Conservation (phyloP, 2,888 invertebrate genomes). For the Odontocerum albicorne region DNA sequence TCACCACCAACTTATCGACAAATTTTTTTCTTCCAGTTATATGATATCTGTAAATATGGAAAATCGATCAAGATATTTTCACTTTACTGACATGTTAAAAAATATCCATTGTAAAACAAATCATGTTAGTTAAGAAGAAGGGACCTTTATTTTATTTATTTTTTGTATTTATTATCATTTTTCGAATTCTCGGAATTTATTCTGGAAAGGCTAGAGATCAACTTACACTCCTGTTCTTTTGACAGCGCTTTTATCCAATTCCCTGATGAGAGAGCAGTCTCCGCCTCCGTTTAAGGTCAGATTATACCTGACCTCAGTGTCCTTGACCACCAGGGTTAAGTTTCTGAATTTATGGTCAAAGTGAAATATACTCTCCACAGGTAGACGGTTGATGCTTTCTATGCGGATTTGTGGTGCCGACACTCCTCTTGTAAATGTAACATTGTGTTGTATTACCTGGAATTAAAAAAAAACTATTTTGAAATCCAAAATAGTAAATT, state of each 20-base stretch:
- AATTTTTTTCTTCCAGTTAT: constrained; percentile 33
- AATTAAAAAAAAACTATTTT: constrained; percentile 2
- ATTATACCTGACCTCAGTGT: constrained; percentile 25
- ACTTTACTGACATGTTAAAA: no score
- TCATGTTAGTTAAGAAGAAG: background rate
- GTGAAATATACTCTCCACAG: constrained; percentile 10
- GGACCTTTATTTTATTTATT: background rate
- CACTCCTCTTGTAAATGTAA: constrained; percentile 28
- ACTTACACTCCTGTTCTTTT: constrained; percentile 26
- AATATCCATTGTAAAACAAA: no score
- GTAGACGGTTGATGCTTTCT: constrained; percentile 20
- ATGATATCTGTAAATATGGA: constrained; percentile 24
- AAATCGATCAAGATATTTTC: no score
- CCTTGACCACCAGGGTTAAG: constrained; percentile 22
- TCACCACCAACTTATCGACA: constrained; percentile 17
- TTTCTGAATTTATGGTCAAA: constrained; percentile 9
- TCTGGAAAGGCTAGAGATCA: background rate
- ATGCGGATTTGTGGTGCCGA: constrained; percentile 24
- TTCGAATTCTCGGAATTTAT: background rate
- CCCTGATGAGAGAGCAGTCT: constrained; percentile 21
- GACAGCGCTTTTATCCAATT: constrained; percentile 20
- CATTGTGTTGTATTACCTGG: constrained; percentile 28
- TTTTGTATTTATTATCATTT: background rate
- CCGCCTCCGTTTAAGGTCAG: constrained; percentile 11
- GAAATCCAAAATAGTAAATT: no score